Base-by-base conservation (phyloP, 2,113 vertebrate species). In the Eleginops maclovinus region DNA sequence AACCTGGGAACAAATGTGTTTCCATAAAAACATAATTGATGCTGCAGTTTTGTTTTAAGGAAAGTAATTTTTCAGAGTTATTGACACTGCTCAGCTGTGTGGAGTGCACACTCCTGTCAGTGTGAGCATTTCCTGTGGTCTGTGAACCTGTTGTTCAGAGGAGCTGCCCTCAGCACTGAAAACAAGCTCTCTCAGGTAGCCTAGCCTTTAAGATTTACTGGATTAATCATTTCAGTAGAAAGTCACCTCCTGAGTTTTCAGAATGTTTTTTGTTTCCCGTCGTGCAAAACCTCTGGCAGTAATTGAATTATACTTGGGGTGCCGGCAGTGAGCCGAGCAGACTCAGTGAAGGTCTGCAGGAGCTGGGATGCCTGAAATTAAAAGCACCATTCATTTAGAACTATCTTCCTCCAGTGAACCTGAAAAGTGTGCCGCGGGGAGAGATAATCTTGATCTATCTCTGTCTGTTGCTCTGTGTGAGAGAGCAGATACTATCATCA, bases 151-250 rank as follows among this genome's bases (percentile, higher is more conserved):
- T 47, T 83, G 55, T 63, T 74, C 47, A 28, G 47, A 83, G 5
- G 1, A 75, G 63, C 73, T 13, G 87, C 81, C 69, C 51, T 28
- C 67, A 70, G 74, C 81, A 26, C 43, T 54, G 73, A 81, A 82
- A 75, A 76, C 70, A 58, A 44, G 70, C 50, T 62, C 28, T 43
- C 62, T 68, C 54, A 62, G 59, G 36, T 59, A 44, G 31, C 64
- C 22, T 3, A 16, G 41, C 47, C 78, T 64, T 65, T 58, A 65
- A 84, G 83, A 88, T 89, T 90, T 84, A 88, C 67, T 70, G 63
- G 83, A 87, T 77, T 79, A 84, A 85, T 90, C 77, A 87, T 79
- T 76, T 83, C 24, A 59, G 66, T 70, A 31, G 79, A 81, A 76
- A 85, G 72, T 81, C 81, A 51, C 84, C 63, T 47, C 31, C 69